Conservation (phyloP, 2,113 vertebrate species). For the Rhinoderma darwinii region DNA sequence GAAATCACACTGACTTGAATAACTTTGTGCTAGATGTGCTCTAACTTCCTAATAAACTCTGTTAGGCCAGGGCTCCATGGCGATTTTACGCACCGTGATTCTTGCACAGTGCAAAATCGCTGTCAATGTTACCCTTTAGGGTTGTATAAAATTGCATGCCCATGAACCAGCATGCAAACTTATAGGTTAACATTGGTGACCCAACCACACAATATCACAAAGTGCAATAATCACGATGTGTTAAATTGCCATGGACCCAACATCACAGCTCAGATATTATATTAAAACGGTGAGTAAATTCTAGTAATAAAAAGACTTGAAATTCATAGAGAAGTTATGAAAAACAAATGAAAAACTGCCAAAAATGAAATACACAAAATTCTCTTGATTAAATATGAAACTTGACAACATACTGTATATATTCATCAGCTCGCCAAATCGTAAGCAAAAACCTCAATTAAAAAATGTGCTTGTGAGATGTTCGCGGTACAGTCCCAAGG, state of each 20-base stretch:
- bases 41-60: no score
- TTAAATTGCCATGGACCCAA: neutral
- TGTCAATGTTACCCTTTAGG: no score
- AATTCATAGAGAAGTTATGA: neutral
- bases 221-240: neutral
- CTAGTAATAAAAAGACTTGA: neutral
- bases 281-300: neutral
- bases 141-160: no score
- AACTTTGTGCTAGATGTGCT: no score
- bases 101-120: no score
- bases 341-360: constrained; percentile 4
- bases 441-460: neutral
- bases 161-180: no score
- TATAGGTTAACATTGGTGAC: no score
- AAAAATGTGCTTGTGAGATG: neutral
- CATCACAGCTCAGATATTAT: neutral
- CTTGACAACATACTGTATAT: neutral
- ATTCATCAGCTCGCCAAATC: neutral
- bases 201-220: no score
- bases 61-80: no score
- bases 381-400: neutral
- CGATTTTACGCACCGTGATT: no score
- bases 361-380: constrained; percentile 21
- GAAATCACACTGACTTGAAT: no score
- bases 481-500: neutral